Base-by-base conservation (phyloP, 1,140 invertebrate species). In the Trachymyrmex septentrionalis region DNA sequence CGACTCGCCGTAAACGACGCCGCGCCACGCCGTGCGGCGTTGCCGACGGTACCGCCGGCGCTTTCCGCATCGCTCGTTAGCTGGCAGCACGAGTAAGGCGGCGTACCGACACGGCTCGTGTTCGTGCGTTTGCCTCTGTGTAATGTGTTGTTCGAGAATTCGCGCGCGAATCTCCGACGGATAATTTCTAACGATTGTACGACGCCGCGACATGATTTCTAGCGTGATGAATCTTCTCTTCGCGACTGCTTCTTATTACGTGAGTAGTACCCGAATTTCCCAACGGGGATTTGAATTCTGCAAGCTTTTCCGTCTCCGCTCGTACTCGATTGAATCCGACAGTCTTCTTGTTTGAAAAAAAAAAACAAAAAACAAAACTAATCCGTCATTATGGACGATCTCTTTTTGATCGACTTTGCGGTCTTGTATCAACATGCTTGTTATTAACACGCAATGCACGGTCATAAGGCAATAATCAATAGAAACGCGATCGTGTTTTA, bases 41-140 rank as follows among this genome's bases (percentile, higher is more conserved):
- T 89, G 48, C 85, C 63, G 57, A 72, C 86, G 78, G 87, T 80
- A 57, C 75, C 80, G 50, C 24, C 24, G 44, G 2, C 34, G 64
- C 77, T 92, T 92, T 64, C 24, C 67, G 61, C 55, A 55, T n/a
- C 30, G 34, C 61, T 89, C 94, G 90, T 73, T 85, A 95, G 95
- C 91, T 94, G 91, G 94, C 95, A 95, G 94, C 94, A 95, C 93
- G 87, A 86, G 92, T 90, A 95, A 92, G 95, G 93, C 90, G 71
- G 16, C 64, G 48, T 34, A 73, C n/a, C 3, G 0, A 30, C 30
- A 24, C 50, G 34, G 1, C n/a, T 1, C 14, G 63, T 1, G 19
- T 24, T 19, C 30, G 75, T 30, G 24, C n/a, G n/a, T n/a, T n/a
- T n/a, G n/a, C n/a, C n/a, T 30, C 4, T 3, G 30, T 30, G 30